Base-by-base conservation (phyloP, 2,888 invertebrate genomes). In the Hypselothyrea guttata region DNA sequence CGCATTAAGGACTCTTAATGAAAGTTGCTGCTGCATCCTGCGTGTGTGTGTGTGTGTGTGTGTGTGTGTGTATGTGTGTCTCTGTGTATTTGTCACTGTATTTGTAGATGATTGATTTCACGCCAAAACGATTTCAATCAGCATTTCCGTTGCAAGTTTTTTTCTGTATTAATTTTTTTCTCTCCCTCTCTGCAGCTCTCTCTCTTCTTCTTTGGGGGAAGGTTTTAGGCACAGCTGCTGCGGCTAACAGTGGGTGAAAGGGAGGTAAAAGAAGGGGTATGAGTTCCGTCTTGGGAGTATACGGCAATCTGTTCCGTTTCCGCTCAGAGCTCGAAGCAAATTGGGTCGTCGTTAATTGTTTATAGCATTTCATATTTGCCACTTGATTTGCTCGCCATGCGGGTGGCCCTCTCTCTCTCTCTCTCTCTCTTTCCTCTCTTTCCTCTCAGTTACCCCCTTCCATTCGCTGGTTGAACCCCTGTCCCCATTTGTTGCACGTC, bases 51-150 rank as follows among this genome's bases (percentile, higher is more conserved):
- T 9, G 16, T 8, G 18, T 35, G 42, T 30, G 38, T 38, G 33
- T 1, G 12, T 30, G 18, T 27, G 28, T 37, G 28, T 40, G 33
- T 40, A 9, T 40, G 31, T 53, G 22, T 41, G 13, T 54, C n/a
- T n/a, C n/a, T n/a, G 30, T 52, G 57, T 64, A 40, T 71, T 56
- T 65, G 63, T 64, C 59, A 56, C 66, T 65, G 49, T 65, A 71
- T 74, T 49, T 74, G 82, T 60, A 68, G 77, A 82, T 86, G 87
- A 86, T 86, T 86, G 87, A 87, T 86, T 86, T 87, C 87, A 87
- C 86, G 87, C 87, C 77, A 65, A 87, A 86, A 75, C 73, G 87
- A 86, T 86, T 86, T 86, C 87, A 86, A 87, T 86, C 86, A 87
- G 79, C 78, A 84, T 84, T 86, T 86, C 86, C 83, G 77, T 68